These are phyloP conservation scores for Nemotelus nigrinus DNA, from an alignment of 2,888 invertebrate species.

Conservation along the genomic window DNA sequence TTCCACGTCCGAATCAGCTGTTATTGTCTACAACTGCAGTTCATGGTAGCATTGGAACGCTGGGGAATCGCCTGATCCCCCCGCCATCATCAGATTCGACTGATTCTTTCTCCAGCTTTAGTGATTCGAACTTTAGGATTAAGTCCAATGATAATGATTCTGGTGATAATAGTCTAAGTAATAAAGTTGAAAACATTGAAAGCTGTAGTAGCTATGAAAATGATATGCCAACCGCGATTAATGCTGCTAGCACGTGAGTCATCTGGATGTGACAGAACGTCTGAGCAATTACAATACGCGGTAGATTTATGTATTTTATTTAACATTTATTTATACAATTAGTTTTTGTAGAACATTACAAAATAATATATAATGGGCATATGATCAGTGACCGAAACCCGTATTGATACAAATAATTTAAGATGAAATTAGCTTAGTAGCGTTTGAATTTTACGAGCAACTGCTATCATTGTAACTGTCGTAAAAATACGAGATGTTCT, in stretches of 20 bases:
- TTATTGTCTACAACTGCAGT: conserved; percentile 1
- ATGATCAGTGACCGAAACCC: too few relatives aligned
- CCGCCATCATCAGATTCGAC: conserved; percentile 29
- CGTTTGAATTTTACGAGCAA: too few relatives aligned
- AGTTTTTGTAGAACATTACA: not conserved
- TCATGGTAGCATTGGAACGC: too few relatives aligned
- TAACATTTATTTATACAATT: conserved; percentile 8
- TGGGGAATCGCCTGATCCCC: not conserved
- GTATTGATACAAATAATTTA: too few relatives aligned
- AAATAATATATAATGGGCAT: not conserved
- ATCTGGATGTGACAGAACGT: not conserved
- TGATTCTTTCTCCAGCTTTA: conserved; percentile 37
- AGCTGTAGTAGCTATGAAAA: conserved; percentile 24
- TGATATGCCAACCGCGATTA: conserved; percentile 12
- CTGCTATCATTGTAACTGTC: too few relatives aligned
- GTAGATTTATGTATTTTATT: not conserved
- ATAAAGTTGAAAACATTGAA: conserved; percentile 17
- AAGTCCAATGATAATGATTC: conserved; percentile 33
- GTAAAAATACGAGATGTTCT: too few relatives aligned
- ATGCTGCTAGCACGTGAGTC: conserved; percentile 27
- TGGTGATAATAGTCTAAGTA: conserved; percentile 43
- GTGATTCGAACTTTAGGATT: conserved; percentile 30
- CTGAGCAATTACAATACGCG: not conserved
- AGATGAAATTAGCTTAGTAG: too few relatives aligned
- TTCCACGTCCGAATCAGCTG: not conserved